Percentiles rank a stretch among this genome's conserved stretches.
Evolutionary conservation across 2,113 vertebrate genomes (phyloP).

Genomic region (Nerophis ophidion): DNA sequence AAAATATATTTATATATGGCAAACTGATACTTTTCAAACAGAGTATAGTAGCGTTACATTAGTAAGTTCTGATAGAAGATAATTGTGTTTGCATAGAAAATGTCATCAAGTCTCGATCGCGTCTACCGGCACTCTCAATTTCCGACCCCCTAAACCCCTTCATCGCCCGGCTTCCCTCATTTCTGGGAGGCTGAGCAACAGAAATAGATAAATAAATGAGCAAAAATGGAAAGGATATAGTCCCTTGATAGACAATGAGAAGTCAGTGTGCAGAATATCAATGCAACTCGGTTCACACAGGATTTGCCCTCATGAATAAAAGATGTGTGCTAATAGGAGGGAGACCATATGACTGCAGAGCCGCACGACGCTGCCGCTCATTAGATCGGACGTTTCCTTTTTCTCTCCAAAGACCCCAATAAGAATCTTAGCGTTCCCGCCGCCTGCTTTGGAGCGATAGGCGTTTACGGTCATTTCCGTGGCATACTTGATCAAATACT

Average conservation of each 20-base stretch:
- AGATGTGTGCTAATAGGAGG: slow-evolving; percentile 70
- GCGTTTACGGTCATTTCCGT: slow-evolving; percentile 35
- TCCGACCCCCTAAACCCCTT: slow-evolving; percentile 40
- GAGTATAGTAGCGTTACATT: too few relatives aligned
- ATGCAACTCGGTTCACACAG: slow-evolving; percentile 71
- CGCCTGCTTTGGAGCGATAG: slow-evolving; percentile 18
- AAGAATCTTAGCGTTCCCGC: slow-evolving; percentile 49
- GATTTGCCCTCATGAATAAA: slow-evolving; percentile 77
- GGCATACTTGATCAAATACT: slow-evolving; percentile 20
- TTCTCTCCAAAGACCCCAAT: slow-evolving; percentile 60
- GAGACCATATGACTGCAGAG: slow-evolving; percentile 57
- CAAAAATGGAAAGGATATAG: slow-evolving; percentile 52
- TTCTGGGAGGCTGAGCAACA: slow-evolving; percentile 22
- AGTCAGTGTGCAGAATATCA: slow-evolving; percentile 66
- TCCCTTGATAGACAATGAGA: slow-evolving; percentile 61
- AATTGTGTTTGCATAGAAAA: slow-evolving; percentile 51
- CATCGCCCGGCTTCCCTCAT: slow-evolving; percentile 30
- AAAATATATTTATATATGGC: too few relatives aligned
- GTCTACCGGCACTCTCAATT: too few relatives aligned
- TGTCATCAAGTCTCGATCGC: slow-evolving; percentile 7
- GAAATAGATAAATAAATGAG: slow-evolving; percentile 66
- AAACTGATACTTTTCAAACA: too few relatives aligned
- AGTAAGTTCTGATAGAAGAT: slow-evolving; percentile 42
- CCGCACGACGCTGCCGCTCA: slow-evolving; percentile 61
- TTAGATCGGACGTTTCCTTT: slow-evolving; percentile 74